Evolutionary conservation across 2,113 vertebrate species (phyloP).

Genomic region (Etheostoma spectabile): DNA sequence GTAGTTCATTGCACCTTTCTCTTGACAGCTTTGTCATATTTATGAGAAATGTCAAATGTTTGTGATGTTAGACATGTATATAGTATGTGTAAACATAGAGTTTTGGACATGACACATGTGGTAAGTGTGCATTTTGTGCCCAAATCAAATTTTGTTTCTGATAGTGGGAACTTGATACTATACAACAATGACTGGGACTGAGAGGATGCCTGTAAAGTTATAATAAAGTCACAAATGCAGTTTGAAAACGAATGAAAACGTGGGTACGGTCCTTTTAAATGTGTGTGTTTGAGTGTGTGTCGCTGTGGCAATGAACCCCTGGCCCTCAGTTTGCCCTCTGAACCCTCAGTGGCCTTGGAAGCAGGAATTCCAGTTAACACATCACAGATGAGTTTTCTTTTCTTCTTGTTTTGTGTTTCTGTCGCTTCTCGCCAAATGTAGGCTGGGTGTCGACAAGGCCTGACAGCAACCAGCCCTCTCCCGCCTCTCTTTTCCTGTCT

Average conservation of each 20-base stretch:
- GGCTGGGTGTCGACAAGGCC: constrained; percentile 53
- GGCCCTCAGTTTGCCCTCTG: constrained; percentile 84
- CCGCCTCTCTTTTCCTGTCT: constrained; percentile 74
- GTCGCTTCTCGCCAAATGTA: constrained; percentile 51
- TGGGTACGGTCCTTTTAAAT: neutral
- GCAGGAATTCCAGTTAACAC: constrained; percentile 87
- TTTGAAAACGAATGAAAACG: neutral
- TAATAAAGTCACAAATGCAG: neutral
- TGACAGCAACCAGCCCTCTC: constrained; percentile 82
- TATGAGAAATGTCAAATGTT: neutral
- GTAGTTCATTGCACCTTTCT: neutral
- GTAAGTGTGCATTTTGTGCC: neutral
- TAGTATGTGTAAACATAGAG: neutral
- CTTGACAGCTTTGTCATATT: neutral
- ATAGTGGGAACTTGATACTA: neutral
- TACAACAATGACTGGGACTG: too few species aligned
- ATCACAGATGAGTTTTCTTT: constrained; percentile 75
- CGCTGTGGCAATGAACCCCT: constrained; percentile 83
- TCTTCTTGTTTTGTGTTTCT: constrained; percentile 62
- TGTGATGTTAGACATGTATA: neutral
- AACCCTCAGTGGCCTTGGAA: constrained; percentile 79
- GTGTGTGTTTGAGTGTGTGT: constrained; percentile 49
- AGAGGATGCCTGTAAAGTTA: too few species aligned
- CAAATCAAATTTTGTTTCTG: neutral
- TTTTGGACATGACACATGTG: neutral